Base-by-base conservation (phyloP, 2,113 vertebrate genomes). In the Cyrtonyx montezumae region DNA sequence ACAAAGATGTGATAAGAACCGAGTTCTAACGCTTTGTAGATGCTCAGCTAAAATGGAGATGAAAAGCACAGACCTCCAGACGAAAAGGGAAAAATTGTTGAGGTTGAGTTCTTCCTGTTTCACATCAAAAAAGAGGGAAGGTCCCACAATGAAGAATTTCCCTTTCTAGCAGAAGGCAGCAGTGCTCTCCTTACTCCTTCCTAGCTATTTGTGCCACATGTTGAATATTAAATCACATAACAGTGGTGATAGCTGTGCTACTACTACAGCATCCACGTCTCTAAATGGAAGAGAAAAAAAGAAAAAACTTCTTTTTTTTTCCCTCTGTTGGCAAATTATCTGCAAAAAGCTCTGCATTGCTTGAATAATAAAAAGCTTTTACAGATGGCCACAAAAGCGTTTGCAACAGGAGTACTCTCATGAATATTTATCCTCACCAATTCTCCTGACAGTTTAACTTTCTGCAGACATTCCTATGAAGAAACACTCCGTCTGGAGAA, bases 351-450 rank as follows among this genome's bases (percentile, higher is more conserved):
- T 93, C 66, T 34, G 43, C 83, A 81, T 81, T 94, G 91, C 95
- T 88, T 91, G 83, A 94, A 92, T 93, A 90, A 94, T 90, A 92
- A 93, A 95, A 90, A 94, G 90, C 77, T 94, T 93, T 96, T 96
- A 93, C 92, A 96, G 94, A 91, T 91, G 90, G 95, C 69, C 58
- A 1, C 56, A 81, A 71, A 94, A 93, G 80, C 21, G 0, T 81
- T 92, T 87, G 74, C 80, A 92, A 43, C 0, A 0, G 61, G 56
- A 94, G 13, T 13, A 17, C 84, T 80, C 94, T 95, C 92, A 95
- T 96, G 92, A 96, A 95, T 96, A 96, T 96, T 96, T 94, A 96
- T 96, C 65, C 77, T 71, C 73, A 83, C 66, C 83, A 56, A 2
- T 91, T 93, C 96, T 92, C 76, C 59, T 62, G 77, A 93, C 92